Conservation (phyloP, 1,140 invertebrate genomes). For the Tenebrio molitor region DNA sequence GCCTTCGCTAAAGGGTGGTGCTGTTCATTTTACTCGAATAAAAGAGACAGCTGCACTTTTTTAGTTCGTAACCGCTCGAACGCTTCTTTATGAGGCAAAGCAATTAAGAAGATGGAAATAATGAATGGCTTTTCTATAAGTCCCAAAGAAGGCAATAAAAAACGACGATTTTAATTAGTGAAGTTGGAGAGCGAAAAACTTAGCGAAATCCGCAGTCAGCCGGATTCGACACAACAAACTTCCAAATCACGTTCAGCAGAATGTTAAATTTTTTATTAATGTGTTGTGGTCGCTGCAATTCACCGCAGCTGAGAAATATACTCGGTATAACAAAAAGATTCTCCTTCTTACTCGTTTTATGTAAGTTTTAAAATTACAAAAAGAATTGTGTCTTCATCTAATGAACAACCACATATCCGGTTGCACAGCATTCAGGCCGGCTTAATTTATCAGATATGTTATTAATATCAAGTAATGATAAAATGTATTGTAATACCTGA, state of each 20-base stretch:
- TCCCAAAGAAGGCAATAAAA: not conserved
- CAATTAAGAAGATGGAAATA: not conserved
- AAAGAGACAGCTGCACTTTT: not conserved
- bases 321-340: too few relatives aligned
- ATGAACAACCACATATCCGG: too few relatives aligned
- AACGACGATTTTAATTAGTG: constrained; percentile 15
- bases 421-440: too few relatives aligned
- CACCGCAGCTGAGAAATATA: too few relatives aligned
- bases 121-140: constrained; percentile 4
- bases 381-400: too few relatives aligned
- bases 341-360: too few relatives aligned
- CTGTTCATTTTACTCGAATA: not conserved
- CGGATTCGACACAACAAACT: not conserved
- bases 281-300: too few relatives aligned
- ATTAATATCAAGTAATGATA: too few relatives aligned
- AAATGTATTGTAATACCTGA: too few relatives aligned
- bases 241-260: constrained; percentile 1
- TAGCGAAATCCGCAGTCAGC: not conserved
- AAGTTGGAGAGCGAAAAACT: constrained; percentile 5
- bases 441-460: too few relatives aligned
- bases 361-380: too few relatives aligned
- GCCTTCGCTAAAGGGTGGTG: not conserved
- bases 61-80: not conserved
- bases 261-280: constrained; percentile 31
- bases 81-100: not conserved